Evolutionary conservation across 2,113 vertebrate genomes (phyloP).

Genomic region (Mastomys natalensis): DNA sequence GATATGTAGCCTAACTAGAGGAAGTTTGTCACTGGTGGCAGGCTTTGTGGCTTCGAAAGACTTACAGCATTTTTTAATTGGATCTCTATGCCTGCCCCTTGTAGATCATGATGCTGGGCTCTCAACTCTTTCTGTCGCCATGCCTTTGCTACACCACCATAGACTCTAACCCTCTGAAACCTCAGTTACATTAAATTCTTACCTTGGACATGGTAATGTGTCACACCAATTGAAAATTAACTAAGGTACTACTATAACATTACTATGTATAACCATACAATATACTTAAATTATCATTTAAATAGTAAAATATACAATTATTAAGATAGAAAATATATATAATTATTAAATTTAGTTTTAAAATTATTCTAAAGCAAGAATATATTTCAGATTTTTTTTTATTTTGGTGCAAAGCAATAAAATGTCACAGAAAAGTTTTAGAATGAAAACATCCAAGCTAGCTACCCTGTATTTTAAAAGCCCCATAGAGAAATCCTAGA

Average conservation of each 20-base stretch:
- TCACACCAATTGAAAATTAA: background rate
- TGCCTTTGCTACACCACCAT: background rate
- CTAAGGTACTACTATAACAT: background rate
- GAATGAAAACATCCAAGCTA: background rate
- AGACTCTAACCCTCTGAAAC: background rate
- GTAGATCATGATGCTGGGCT: background rate
- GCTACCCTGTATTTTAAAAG: background rate
- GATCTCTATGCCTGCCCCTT: background rate
- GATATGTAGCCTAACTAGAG: background rate
- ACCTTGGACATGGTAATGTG: no score
- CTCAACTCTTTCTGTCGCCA: no score
- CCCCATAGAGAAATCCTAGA: background rate
- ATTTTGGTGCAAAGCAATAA: slow-evolving; percentile 33
- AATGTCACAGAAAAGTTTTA: slow-evolving; percentile 2
- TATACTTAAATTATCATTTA: background rate
- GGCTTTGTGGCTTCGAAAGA: background rate
- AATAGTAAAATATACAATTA: background rate
- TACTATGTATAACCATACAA: slow-evolving; percentile 2
- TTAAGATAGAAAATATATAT: background rate
- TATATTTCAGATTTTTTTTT: background rate
- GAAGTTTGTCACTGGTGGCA: background rate
- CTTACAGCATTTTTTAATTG: background rate
- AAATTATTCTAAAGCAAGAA: slow-evolving; percentile 14
- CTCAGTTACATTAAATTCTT: background rate
- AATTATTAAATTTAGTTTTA: slow-evolving; percentile 33